Evolutionary conservation across 2,797 vertebrate species (phyloP).

Genomic region (Sorex maritimensis): DNA sequence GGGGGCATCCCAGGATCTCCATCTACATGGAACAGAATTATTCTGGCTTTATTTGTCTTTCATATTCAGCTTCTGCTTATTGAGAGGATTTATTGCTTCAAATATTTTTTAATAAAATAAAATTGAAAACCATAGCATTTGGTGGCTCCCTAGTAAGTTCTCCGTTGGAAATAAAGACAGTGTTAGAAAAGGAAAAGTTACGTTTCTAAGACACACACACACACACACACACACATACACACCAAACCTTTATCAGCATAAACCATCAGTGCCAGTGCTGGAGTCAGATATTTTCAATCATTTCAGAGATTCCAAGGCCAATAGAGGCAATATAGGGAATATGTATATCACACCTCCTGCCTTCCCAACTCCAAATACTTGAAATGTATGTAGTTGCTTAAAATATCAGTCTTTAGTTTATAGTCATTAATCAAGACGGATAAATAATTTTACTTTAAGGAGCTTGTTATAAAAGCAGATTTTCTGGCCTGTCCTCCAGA

Average conservation of each 20-base stretch:
- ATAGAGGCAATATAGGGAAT: too few relatives aligned
- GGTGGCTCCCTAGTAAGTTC: constrained; percentile 12
- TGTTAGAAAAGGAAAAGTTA: background rate
- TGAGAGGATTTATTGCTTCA: background rate
- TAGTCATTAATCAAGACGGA: background rate
- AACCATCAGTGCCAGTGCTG: background rate
- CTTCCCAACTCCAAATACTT: background rate
- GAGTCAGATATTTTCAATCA: background rate
- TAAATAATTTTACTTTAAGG: background rate
- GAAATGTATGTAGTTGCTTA: background rate
- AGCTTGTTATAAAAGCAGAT: background rate
- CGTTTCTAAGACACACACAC: background rate
- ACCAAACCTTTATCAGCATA: too few relatives aligned
- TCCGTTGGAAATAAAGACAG: background rate
- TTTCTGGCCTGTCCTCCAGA: background rate
- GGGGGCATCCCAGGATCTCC: too few relatives aligned
- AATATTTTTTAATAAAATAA: constrained; percentile 10
- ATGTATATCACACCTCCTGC: background rate
- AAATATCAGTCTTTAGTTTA: background rate
- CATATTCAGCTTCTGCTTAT: background rate
- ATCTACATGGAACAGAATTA: fast-evolving
- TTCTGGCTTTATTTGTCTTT: fast-evolving
- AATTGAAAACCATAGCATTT: background rate
- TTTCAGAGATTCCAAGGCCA: background rate
- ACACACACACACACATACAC: background rate